phyloP scores from a whole-genome alignment of 2,113 vertebrate species.

The Pipra filicauda region DNA sequence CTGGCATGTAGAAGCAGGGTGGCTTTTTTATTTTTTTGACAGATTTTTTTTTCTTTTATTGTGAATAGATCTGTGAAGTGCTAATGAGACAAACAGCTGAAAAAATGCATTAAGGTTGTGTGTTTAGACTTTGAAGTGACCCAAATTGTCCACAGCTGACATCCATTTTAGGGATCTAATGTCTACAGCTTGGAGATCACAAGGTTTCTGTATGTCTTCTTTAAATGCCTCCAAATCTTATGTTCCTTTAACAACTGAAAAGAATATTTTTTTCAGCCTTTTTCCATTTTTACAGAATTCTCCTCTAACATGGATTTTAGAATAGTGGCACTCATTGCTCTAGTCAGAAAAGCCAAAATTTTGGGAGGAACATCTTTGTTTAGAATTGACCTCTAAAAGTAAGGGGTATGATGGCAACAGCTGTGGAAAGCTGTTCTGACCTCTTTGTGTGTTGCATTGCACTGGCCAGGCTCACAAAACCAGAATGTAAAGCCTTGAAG shows the following conservation, averaged over 20 bases:
- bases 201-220: not conserved
- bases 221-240: not conserved
- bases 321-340: not conserved
- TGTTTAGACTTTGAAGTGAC: conserved; percentile 13
- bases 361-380: not conserved
- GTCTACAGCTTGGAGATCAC: not conserved
- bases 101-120: conserved; percentile 6
- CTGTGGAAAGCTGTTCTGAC: not conserved
- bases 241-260: not conserved
- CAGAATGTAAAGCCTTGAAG: conserved; percentile 16
- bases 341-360: not conserved
- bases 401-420: not conserved
- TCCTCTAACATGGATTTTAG: not conserved
- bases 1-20: not conserved
- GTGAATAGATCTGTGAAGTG: not conserved
- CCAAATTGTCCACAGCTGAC: not conserved
- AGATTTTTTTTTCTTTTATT: not conserved
- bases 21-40: not conserved
- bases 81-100: conserved; percentile 37
- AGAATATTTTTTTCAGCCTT: not conserved
- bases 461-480: not conserved
- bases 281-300: not conserved
- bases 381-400: conserved; percentile 22
- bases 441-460: not conserved
- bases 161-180: not conserved